Evolutionary conservation across 2,113 vertebrate species (phyloP), one percentile per base, ranked within the genome.

Genomic region (Hydrochoerus hydrochaeris): DNA sequence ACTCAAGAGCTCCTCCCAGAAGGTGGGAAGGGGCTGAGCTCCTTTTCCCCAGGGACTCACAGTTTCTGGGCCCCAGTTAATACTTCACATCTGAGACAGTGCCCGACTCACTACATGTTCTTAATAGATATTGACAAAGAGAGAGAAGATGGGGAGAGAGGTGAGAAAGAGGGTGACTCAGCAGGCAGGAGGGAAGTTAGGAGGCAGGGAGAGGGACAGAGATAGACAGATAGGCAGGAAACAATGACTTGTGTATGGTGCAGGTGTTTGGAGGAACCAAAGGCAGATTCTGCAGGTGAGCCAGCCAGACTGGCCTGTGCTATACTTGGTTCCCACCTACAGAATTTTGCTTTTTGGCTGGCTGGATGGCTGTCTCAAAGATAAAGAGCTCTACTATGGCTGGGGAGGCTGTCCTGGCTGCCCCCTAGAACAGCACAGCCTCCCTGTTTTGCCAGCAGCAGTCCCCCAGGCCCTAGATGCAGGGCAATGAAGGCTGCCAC

Each of bases 381-480:
- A 57, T 62, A 62, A 87, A 82, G 49, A 49, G 28, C 32, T 87
- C 85, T 77, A 17, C 54, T 5, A 3, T 1, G 46, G 20, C 44
- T 6, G 78, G 63, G 49, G 26, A 44, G 69, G 32, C 22, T 19
- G 54, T 17, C 4, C 80, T 44, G 63, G 7, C 69, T 63, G 24
- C 57, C 26, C 26, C 38, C n/a, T 3, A 0, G 0, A 19, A 24
- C 46, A 46, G 5, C 46, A 20, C 35, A 49, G 5, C 30, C 22
- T 2, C 16, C 44, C 19, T 8, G 9, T 44, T 28, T 30, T 1
- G 2, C 13, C n/a, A 71, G 75, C 88, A 30, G 16, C 65, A 30
- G 11, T 17, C 4, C 54, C 54, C 2, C 26, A 20, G 60, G 57
- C 58, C 71, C 75, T n/a, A 17, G 75, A 62, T 88, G 62, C 77